Conservation (phyloP, 2,113 vertebrate species). For the Beaufortia kweichowensis region DNA sequence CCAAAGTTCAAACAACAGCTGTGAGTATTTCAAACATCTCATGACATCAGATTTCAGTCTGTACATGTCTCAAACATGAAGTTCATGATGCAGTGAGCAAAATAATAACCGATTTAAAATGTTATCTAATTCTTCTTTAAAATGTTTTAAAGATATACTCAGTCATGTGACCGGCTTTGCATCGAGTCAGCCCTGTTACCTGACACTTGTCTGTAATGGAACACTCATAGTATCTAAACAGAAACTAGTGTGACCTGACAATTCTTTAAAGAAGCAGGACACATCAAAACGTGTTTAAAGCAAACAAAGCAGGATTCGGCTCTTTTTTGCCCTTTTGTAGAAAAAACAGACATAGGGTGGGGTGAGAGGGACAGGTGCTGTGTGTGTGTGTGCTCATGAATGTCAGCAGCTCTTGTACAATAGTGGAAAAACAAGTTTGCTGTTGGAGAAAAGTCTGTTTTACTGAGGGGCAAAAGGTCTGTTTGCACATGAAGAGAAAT, state of each 20-base stretch:
- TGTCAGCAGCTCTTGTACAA: slow-evolving; percentile 49
- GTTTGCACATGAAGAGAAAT: neutral
- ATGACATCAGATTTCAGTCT: neutral
- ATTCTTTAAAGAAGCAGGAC: neutral
- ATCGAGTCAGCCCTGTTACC: neutral
- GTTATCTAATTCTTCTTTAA: too few species aligned
- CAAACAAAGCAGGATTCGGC: neutral
- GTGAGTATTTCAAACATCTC: neutral
- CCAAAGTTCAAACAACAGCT: neutral
- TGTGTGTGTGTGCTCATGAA: slow-evolving; percentile 14
- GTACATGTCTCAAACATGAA: neutral
- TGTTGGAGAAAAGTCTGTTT: neutral
- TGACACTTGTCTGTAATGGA: slow-evolving; percentile 26
- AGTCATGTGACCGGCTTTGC: neutral
- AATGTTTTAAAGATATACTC: neutral
- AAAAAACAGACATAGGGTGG: neutral
- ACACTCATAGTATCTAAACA: neutral
- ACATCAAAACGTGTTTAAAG: neutral
- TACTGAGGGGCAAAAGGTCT: neutral
- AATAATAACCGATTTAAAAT: neutral
- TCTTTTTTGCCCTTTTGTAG: neutral
- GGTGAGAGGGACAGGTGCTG: neutral
- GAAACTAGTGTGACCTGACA: neutral
- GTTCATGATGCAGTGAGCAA: neutral
- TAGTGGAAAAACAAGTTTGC: slow-evolving; percentile 67